A percentile compares a stretch with the other conserved stretches of the same genome.
Evolutionary conservation across 1,140 invertebrate genomes (phyloP).

Genomic region (Bombus balteatus): DNA sequence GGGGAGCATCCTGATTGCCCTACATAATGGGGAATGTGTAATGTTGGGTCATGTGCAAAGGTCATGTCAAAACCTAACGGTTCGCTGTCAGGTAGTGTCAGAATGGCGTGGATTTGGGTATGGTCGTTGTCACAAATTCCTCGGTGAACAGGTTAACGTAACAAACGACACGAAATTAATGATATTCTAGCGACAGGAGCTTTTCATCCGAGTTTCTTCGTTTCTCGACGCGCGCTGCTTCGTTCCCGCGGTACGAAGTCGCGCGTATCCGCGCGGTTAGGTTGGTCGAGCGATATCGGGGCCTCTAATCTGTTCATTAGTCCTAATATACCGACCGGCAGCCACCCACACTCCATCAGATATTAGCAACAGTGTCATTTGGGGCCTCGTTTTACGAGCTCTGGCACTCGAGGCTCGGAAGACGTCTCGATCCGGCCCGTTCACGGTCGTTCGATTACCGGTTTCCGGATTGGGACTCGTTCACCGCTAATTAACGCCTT

Average conservation of each 20-base stretch:
- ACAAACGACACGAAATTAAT: too few species aligned
- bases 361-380: slow-evolving; percentile 69
- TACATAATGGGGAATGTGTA: too few species aligned
- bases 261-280: slow-evolving; percentile 12
- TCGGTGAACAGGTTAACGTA: too few species aligned
- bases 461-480: background rate
- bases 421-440: background rate
- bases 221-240: background rate
- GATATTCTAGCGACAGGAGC: too few species aligned
- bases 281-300: slow-evolving; percentile 64
- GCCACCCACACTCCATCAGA: slow-evolving; percentile 71
- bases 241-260: background rate
- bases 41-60: too few species aligned
- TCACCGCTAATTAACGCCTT: slow-evolving; percentile 17
- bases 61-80: too few species aligned
- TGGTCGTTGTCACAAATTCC: too few species aligned
- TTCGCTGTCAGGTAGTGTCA: too few species aligned
- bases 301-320: slow-evolving; percentile 78
- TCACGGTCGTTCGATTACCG: slow-evolving; percentile 9
- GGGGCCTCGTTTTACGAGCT: slow-evolving; percentile 53
- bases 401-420: slow-evolving; percentile 3
- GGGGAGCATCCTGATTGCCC: too few species aligned
- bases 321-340: slow-evolving; percentile 73
- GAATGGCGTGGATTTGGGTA: too few species aligned
- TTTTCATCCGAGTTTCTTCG: background rate